These are phyloP conservation scores for Tyria jacobaeae DNA, from an alignment of 2,888 invertebrate genomes.

Conservation along the genomic window DNA sequence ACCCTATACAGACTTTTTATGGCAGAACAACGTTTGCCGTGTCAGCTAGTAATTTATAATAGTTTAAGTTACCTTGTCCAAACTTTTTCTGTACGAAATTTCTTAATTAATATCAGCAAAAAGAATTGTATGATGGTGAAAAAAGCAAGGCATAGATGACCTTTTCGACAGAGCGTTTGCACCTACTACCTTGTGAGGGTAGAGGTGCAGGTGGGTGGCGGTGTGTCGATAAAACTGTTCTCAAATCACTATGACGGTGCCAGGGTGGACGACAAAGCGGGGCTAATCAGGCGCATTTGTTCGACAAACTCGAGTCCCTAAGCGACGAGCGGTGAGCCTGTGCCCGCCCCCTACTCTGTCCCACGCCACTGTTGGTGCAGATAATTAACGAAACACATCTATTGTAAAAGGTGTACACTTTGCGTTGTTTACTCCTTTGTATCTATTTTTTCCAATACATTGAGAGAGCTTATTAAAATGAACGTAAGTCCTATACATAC, in stretches of 20 bases:
- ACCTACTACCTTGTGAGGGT: constrained; percentile 28
- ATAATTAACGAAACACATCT: constrained; percentile 75
- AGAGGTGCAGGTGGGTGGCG: constrained; percentile 20
- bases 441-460: neutral
- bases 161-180: constrained; percentile 21
- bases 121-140: neutral
- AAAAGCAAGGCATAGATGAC: constrained; percentile 19
- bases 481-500: no score
- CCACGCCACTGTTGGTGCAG: constrained; percentile 60
- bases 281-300: constrained; percentile 83
- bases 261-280: constrained; percentile 69
- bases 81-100: no score
- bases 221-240: constrained; percentile 46
- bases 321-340: constrained; percentile 37
- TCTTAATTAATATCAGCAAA: no score
- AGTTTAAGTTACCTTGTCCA: no score
- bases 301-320: constrained; percentile 68
- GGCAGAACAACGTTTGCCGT: no score
- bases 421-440: constrained; percentile 14
- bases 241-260: constrained; percentile 51
- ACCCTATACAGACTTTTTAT: no score
- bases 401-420: constrained; percentile 51
- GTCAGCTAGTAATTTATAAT: no score
- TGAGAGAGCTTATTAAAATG: no score
- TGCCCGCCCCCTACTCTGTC: constrained; percentile 32